Percentiles rank a stretch among this genome's conserved stretches.
Evolutionary conservation across 2,888 invertebrate species (phyloP).

Genomic region (Luffia ferchaultella): DNA sequence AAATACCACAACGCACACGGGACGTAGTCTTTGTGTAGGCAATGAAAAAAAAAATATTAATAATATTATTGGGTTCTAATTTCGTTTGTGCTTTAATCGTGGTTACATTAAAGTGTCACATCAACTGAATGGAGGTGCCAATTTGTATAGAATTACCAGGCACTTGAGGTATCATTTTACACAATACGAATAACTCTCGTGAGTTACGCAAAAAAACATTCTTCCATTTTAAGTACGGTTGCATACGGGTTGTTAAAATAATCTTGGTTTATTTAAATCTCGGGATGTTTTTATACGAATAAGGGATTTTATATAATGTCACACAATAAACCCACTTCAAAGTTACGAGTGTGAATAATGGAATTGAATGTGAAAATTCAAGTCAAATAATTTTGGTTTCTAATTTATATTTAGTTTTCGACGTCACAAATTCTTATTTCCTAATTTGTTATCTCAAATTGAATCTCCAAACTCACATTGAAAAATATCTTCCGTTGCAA

Average conservation of each 20-base stretch:
- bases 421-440: too few species aligned
- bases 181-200: constrained; percentile 22
- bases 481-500: too few species aligned
- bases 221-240: not conserved
- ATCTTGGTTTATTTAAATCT: not conserved
- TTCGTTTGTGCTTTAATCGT: constrained; percentile 61
- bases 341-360: too few species aligned
- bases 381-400: too few species aligned
- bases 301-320: too few species aligned
- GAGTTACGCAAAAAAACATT: constrained; percentile 29
- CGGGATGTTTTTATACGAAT: not conserved
- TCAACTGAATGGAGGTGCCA: constrained; percentile 38
- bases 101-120: constrained; percentile 59
- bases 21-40: not conserved
- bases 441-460: too few species aligned
- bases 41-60: constrained; percentile 34
- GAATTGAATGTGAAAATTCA: too few species aligned
- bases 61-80: constrained; percentile 67
- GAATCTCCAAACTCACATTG: too few species aligned
- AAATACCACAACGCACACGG: not conserved
- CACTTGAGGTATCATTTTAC: constrained; percentile 38
- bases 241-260: constrained; percentile 3
- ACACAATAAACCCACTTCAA: too few species aligned
- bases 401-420: too few species aligned
- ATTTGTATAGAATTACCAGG: constrained; percentile 23